Evolutionary conservation across 1,140 invertebrate species (phyloP).

Genomic region (Pseudomyrmex cubaensis): DNA sequence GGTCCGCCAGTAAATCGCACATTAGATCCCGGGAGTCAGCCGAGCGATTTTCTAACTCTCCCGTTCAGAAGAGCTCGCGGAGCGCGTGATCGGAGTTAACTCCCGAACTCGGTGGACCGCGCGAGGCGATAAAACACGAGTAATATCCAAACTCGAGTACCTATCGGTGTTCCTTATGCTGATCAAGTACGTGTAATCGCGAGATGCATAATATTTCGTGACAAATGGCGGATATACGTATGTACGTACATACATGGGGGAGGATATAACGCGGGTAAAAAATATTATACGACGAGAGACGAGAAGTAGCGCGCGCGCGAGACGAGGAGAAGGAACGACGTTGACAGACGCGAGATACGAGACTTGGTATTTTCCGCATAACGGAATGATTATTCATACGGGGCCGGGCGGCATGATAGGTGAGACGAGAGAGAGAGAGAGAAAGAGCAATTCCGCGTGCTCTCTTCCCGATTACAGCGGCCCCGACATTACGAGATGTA

Average conservation of each 20-base stretch:
- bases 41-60: slow-evolving; percentile 64
- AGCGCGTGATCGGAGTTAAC: slow-evolving; percentile 62
- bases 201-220: slow-evolving; percentile 45
- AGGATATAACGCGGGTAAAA: background rate
- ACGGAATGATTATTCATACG: slow-evolving; percentile 42
- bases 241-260: background rate
- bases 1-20: slow-evolving; percentile 52
- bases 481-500: background rate
- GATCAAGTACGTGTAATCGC: slow-evolving; percentile 33
- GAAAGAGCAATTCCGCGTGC: slow-evolving; percentile 35
- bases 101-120: slow-evolving; percentile 63
- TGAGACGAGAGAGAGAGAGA: no score
- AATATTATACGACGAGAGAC: background rate
- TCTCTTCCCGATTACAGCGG: background rate
- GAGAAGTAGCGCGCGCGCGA: background rate
- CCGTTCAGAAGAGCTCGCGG: background rate
- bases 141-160: slow-evolving; percentile 54
- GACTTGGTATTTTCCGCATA: slow-evolving; percentile 19
- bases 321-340: background rate
- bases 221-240: slow-evolving; percentile 51
- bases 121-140: slow-evolving; percentile 66
- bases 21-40: slow-evolving; percentile 51
- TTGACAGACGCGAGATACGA: background rate
- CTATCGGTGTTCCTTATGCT: slow-evolving; percentile 56
- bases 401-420: background rate